Evolutionary conservation across 2,888 invertebrate genomes (phyloP).

Genomic region (Neoscelio sp.): DNA sequence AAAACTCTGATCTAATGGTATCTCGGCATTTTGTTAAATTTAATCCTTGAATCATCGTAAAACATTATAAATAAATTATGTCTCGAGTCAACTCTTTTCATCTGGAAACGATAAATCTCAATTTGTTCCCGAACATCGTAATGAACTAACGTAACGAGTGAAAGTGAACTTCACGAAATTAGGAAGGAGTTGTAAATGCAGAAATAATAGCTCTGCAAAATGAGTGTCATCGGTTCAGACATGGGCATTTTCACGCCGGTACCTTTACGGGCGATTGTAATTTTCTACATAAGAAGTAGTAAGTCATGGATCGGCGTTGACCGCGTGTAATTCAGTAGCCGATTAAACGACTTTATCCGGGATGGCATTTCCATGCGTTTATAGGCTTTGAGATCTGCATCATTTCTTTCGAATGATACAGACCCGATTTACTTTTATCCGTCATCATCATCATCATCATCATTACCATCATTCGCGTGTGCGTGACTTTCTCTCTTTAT

Average conservation of each 20-base stretch:
- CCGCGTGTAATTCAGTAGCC: conserved; percentile 22
- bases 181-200: conserved; percentile 36
- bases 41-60: no score
- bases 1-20: no score
- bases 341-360: no score
- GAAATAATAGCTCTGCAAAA: conserved; percentile 21
- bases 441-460: conserved; percentile 55
- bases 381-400: conserved; percentile 41
- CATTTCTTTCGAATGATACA: conserved; percentile 48
- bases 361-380: background rate
- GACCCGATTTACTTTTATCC: conserved; percentile 48
- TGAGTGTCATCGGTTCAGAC: conserved; percentile 26
- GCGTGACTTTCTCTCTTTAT: conserved; percentile 68
- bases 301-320: conserved; percentile 29
- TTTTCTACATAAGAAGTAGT: conserved; percentile 43
- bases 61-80: background rate
- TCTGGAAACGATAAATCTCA: no score
- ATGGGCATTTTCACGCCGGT: conserved; percentile 32
- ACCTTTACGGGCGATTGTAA: conserved; percentile 55
- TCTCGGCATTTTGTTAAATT: no score
- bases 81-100: no score
- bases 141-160: conserved; percentile 32
- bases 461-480: conserved; percentile 61
- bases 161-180: conserved; percentile 58
- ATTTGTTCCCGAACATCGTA: conserved; percentile 22